These are phyloP conservation scores for Chaitophorus viminalis DNA, from an alignment of 2,888 invertebrate genomes.

Conservation along the genomic window DNA sequence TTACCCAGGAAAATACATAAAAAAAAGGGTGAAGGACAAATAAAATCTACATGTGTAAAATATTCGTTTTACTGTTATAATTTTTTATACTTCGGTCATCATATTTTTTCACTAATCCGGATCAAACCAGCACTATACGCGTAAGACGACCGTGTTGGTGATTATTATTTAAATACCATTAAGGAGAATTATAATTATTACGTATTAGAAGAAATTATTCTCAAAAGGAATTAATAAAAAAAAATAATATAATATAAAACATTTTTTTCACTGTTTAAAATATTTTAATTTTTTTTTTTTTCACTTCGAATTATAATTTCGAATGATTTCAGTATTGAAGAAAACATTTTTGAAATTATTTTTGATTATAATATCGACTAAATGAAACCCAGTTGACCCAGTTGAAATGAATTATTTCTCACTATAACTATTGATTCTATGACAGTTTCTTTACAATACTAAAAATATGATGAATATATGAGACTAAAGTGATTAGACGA, in stretches of 20 bases:
- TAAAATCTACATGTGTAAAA: neutral
- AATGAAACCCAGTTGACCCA: neutral
- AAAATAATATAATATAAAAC: neutral
- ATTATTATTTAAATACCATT: neutral
- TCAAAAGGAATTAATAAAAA: no score
- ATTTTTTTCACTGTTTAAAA: neutral
- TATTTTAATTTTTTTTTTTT: neutral
- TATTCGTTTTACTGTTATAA: neutral
- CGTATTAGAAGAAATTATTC: neutral
- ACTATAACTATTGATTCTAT: neutral
- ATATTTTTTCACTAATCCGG: neutral
- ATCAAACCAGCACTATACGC: neutral
- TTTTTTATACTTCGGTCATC: neutral
- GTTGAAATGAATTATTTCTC: neutral
- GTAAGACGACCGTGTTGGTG: neutral
- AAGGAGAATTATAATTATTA: no score
- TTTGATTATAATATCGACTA: neutral
- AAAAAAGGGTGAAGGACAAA: constrained; percentile 44
- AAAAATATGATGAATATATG: neutral
- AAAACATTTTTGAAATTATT: neutral
- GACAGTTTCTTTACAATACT: neutral
- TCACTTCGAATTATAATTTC: neutral
- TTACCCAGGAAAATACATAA: constrained; percentile 16
- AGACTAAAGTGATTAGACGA: constrained; percentile 23
- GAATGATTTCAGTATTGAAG: neutral